Evolutionary conservation across 2,888 invertebrate species (phyloP).

Genomic region (Melanargia galathea): DNA sequence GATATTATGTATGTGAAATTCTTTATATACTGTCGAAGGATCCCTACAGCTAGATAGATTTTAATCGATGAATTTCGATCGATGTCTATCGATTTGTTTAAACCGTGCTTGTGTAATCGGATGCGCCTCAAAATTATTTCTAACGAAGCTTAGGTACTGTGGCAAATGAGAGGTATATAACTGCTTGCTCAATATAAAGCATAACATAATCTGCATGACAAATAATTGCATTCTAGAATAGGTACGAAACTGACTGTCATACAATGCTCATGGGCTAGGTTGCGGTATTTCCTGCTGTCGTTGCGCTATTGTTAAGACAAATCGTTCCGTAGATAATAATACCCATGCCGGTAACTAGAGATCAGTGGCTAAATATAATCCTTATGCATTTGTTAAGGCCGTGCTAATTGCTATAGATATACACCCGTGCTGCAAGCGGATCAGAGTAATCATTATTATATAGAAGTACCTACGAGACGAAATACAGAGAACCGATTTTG

Average conservation of each 20-base stretch:
- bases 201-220: constrained; percentile 6
- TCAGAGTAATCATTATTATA: neutral
- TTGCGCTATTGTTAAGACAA: constrained; percentile 20
- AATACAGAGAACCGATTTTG: no score
- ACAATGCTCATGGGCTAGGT: constrained; percentile 24
- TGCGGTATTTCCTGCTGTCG: constrained; percentile 32
- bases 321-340: constrained; percentile 10
- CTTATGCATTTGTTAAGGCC: neutral
- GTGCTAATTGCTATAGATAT: constrained; percentile 2
- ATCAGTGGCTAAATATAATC: constrained; percentile 12
- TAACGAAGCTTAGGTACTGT: no score
- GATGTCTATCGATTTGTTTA: no score
- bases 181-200: neutral
- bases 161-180: no score
- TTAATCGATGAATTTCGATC: no score
- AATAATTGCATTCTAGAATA: constrained; percentile 16
- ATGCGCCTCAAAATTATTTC: no score
- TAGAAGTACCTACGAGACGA: neutral
- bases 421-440: neutral
- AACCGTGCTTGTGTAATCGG: no score
- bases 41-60: no score
- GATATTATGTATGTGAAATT: no score
- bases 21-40: no score
- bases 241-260: constrained; percentile 16
- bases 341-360: constrained; percentile 2